Conservation (phyloP, 2,797 vertebrate genomes). For the Rhyacichthys aspro region DNA sequence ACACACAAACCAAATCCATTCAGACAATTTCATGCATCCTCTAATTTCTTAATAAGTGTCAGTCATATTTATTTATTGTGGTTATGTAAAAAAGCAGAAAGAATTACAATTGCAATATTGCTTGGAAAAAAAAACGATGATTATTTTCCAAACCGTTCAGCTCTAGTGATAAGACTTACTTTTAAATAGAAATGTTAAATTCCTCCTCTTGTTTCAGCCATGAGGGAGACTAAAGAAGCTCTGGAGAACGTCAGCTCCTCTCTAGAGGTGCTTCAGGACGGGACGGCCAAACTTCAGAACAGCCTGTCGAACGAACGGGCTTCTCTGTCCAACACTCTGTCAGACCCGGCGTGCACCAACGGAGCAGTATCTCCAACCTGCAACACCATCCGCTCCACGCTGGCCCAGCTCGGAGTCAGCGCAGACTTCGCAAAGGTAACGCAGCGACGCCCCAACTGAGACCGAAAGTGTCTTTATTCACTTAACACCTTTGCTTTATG, state of each 20-base stretch:
- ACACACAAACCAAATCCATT: no score
- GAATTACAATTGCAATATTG: no score
- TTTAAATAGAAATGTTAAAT: not conserved
- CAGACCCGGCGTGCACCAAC: conserved; percentile 80
- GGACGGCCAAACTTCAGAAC: conserved; percentile 75
- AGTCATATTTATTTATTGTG: no score
- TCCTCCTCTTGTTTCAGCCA: conserved; percentile 72
- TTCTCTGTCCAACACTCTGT: conserved; percentile 84
- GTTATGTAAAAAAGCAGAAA: no score
- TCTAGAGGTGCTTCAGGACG: conserved; percentile 84
- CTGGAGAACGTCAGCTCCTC: conserved; percentile 85
- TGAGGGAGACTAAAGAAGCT: conserved; percentile 87
- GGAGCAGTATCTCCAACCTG: conserved; percentile 81
- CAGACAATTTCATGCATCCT: no score
- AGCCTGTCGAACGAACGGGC: conserved; percentile 78
- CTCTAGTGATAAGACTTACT: not conserved
- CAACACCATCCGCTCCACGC: conserved; percentile 76
- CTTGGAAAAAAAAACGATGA: no score
- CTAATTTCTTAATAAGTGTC: no score
- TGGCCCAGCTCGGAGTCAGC: conserved; percentile 81
- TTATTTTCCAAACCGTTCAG: no score
- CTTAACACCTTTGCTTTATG: not conserved
- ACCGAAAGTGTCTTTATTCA: not conserved
- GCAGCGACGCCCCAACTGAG: not conserved
- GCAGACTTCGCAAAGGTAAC: conserved; percentile 83